Evolutionary conservation across 2,113 vertebrate genomes (phyloP).

Genomic region (Mus spicilegus): DNA sequence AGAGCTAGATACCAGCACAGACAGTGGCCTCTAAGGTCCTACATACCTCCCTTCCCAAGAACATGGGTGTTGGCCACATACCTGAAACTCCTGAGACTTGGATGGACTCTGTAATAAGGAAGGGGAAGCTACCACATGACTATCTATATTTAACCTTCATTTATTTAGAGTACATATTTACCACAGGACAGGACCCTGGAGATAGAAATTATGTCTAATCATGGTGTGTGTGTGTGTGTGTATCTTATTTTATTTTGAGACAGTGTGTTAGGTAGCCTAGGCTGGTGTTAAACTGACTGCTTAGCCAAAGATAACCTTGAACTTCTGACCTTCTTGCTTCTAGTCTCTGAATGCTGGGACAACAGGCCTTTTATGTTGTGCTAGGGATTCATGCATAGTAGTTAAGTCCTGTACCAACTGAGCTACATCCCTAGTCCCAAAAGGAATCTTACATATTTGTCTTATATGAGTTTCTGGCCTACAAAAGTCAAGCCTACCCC

Average conservation of each 20-base stretch:
- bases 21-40: background rate
- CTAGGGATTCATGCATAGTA: background rate
- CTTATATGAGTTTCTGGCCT: conserved; percentile 9
- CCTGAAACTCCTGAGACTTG: background rate
- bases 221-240: background rate
- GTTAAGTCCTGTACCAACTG: background rate
- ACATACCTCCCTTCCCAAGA: background rate
- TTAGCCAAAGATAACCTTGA: background rate
- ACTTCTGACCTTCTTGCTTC: background rate
- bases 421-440: background rate
- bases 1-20: background rate
- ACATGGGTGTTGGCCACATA: background rate
- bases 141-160: background rate
- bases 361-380: background rate
- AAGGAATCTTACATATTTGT: background rate
- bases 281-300: background rate
- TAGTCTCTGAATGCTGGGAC: background rate
- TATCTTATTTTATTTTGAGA: background rate
- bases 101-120: background rate
- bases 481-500: conserved; percentile 11
- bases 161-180: conserved; percentile 28
- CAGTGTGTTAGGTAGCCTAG: background rate
- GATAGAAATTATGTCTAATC: background rate
- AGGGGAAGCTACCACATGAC: background rate
- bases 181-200: background rate